Percentiles rank a stretch among this genome's conserved stretches.
Conservation (phyloP, 2,797 vertebrate genomes). For the Nannoperca obscura region DNA sequence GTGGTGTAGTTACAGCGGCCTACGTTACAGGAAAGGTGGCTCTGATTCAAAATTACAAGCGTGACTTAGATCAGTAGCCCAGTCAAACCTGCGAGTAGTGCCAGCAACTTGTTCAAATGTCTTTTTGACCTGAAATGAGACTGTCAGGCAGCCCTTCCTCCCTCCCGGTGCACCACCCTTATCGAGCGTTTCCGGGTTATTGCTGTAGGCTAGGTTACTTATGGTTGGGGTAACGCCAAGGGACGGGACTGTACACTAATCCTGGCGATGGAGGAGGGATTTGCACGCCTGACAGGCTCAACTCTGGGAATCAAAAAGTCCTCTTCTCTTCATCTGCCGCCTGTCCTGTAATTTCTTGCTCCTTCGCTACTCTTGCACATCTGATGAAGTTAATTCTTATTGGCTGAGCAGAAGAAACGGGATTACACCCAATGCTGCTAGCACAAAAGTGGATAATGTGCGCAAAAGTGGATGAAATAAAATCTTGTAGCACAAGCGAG, state of each 20-base stretch:
- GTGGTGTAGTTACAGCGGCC: not conserved
- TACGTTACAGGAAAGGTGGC: not conserved
- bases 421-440: not conserved
- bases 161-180: not conserved
- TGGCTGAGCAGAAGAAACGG: slow-evolving; percentile 37
- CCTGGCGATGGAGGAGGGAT: not conserved
- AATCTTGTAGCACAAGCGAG: not conserved
- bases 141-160: slow-evolving; percentile 12
- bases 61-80: not conserved
- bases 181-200: not conserved
- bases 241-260: not conserved
- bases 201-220: slow-evolving; percentile 5
- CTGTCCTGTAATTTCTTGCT: slow-evolving; percentile 22
- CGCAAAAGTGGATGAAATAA: slow-evolving; percentile 12
- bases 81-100: slow-evolving; percentile 2
- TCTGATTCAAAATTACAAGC: not conserved
- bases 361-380: slow-evolving; percentile 19
- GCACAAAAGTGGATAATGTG: slow-evolving; percentile 13
- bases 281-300: slow-evolving; percentile 9
- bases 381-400: slow-evolving; percentile 46
- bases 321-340: not conserved
- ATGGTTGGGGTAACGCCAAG: not conserved
- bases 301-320: not conserved
- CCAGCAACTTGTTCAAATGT: not conserved
- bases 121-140: not conserved